These are phyloP conservation scores for Poecilus cupreus DNA, from an alignment of 2,888 invertebrate genomes.

Conservation along the genomic window DNA sequence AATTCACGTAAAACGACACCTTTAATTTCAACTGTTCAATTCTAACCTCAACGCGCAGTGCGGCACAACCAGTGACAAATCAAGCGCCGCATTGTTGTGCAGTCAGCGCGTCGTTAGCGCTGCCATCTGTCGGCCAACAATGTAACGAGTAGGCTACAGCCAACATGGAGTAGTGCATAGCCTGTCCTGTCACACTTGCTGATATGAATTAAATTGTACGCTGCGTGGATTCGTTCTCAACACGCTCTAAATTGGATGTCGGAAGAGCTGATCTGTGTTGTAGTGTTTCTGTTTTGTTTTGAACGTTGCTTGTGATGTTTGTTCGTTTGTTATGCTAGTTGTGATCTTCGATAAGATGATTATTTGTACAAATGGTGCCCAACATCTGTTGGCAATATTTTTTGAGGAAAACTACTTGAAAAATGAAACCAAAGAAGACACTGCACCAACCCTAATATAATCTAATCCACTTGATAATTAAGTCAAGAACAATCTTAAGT, in stretches of 20 bases:
- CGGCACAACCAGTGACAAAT: constrained; percentile 34
- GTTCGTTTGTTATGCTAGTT: neutral
- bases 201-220: constrained; percentile 56
- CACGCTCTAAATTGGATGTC: constrained; percentile 48
- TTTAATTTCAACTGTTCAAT: constrained; percentile 43
- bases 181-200: constrained; percentile 35
- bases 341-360: neutral
- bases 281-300: constrained; percentile 19
- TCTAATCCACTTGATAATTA: no score
- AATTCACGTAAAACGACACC: constrained; percentile 39
- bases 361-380: no score
- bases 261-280: neutral
- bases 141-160: constrained; percentile 9
- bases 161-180: constrained; percentile 1
- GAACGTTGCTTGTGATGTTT: neutral
- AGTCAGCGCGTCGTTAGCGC: constrained; percentile 33
- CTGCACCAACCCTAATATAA: no score
- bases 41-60: constrained; percentile 34
- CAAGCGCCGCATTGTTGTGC: constrained; percentile 41
- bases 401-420: no score
- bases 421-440: no score
- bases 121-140: constrained; percentile 29
- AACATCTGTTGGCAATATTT: no score
- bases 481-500: no score
- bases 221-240: constrained; percentile 3